Conservation (phyloP, 2,888 invertebrate species). For the Fissipunctia ypsillon region DNA sequence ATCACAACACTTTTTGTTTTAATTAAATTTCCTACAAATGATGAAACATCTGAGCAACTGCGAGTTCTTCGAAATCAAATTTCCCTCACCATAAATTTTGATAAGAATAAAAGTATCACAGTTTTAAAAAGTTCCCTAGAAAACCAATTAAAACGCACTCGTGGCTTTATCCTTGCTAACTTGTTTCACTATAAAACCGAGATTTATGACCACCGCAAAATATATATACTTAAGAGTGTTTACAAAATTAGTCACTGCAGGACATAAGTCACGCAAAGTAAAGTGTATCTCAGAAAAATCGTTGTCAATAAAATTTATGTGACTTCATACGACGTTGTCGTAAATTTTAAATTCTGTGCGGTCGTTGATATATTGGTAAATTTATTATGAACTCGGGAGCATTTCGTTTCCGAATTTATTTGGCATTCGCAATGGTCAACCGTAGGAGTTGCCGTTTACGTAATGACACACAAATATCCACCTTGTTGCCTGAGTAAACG, state of each 20-base stretch:
- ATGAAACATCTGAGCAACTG: constrained; percentile 36
- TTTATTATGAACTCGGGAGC: constrained; percentile 66
- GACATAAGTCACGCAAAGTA: constrained; percentile 49
- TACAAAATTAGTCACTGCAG: constrained; percentile 71
- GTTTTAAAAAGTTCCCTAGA: constrained; percentile 67
- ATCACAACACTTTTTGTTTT: constrained; percentile 32
- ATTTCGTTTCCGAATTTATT: constrained; percentile 71
- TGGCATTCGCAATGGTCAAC: constrained; percentile 65
- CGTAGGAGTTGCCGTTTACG: constrained; percentile 40
- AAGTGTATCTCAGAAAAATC: constrained; percentile 58
- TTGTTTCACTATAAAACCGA: constrained; percentile 66
- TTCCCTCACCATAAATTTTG: constrained; percentile 68
- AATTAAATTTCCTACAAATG: constrained; percentile 34
- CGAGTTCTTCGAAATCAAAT: constrained; percentile 61
- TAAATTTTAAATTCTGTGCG: constrained; percentile 68
- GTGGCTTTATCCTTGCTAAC: constrained; percentile 50
- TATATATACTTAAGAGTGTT: constrained; percentile 52
- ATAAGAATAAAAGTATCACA: constrained; percentile 66
- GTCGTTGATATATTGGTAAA: constrained; percentile 67
- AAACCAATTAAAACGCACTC: constrained; percentile 71
- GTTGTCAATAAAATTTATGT: constrained; percentile 67
- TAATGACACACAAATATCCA: constrained; percentile 30
- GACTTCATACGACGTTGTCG: constrained; percentile 57
- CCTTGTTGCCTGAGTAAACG: constrained; percentile 20
- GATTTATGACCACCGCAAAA: constrained; percentile 76